Base-by-base conservation (phyloP, 1,140 invertebrate genomes). In the fruit fly (Drosophila melanogaster) region DNA sequence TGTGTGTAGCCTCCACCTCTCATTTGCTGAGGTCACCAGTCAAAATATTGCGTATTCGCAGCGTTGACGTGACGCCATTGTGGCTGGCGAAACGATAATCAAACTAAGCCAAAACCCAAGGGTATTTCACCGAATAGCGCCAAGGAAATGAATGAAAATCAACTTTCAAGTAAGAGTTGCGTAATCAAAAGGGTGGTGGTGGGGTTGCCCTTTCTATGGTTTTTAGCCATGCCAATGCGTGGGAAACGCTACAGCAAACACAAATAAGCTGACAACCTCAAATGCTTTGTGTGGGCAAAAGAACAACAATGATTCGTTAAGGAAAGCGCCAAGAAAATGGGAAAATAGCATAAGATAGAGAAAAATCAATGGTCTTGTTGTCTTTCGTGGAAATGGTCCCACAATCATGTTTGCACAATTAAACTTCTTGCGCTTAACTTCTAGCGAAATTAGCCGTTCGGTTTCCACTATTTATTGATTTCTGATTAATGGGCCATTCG, bases 1-100 rank as follows among this genome's bases (percentile, higher is more conserved):
- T 3, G 53, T n/a, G 33, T 14, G 6, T 10, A n/a, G 14, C 30
- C 30, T 8, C 40, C 40, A 38, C 43, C 65, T 54, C 71, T 44
- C 51, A 38, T 51, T 59, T 76, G 79, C 60, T 85, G 69, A 85
- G 81, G 81, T 85, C 81, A 85, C 60, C 62, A 70, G 65, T 78
- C 72, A 60, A 64, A 83, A 84, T 79, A 79, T 87, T 87, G 84
- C 84, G 83, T 87, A 87, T 87, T 73, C 83, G 83, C 76, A 61
- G 46, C 55, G 65, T 69, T 71, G 55, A 56, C 56, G 59, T 77
- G 79, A 74, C 77, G 77, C 80, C 73, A 70, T 70, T 64, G 55
- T 71, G 79, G 74, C 79, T 86, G 67, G 40, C 76, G 38, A 44
- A 79, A 53, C 44, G 56, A 74, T 49, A 69, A 55, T 7, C 35